phyloP scores from a whole-genome alignment of 2,113 vertebrate genomes.

The Oenanthe oenanthe region DNA sequence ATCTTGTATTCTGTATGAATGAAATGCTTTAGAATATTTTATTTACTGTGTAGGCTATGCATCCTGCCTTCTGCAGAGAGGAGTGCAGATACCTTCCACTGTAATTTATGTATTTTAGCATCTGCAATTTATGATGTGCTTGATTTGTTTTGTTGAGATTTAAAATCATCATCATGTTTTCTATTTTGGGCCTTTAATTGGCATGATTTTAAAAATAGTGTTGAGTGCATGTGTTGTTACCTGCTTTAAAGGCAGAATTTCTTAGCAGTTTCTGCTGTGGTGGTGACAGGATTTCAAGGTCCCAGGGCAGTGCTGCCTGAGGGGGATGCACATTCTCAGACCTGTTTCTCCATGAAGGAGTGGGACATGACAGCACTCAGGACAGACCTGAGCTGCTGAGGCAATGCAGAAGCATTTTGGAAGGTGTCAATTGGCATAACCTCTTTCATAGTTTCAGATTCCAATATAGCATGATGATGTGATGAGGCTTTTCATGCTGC shows the following conservation, averaged over 20 bases:
- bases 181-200: conserved; percentile 24
- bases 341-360: not conserved
- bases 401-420: not conserved
- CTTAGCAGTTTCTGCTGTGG: not conserved
- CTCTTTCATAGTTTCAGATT: not conserved
- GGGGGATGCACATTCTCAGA: not conserved
- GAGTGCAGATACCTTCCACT: not conserved
- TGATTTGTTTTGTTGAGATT: not conserved
- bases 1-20: not conserved
- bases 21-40: not conserved
- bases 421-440: not conserved
- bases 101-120: not conserved
- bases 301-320: not conserved
- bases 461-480: not conserved
- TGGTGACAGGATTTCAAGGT: not conserved
- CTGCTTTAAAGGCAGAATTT: not conserved
- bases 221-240: not conserved
- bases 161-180: not conserved
- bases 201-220: not conserved
- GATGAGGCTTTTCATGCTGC: not conserved
- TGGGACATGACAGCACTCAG: not conserved
- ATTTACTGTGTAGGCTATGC: not conserved
- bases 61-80: not conserved
- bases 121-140: not conserved
- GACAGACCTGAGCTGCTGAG: not conserved